phyloP scores from a whole-genome alignment of 1,140 invertebrate genomes.

The Venturia canescens region DNA sequence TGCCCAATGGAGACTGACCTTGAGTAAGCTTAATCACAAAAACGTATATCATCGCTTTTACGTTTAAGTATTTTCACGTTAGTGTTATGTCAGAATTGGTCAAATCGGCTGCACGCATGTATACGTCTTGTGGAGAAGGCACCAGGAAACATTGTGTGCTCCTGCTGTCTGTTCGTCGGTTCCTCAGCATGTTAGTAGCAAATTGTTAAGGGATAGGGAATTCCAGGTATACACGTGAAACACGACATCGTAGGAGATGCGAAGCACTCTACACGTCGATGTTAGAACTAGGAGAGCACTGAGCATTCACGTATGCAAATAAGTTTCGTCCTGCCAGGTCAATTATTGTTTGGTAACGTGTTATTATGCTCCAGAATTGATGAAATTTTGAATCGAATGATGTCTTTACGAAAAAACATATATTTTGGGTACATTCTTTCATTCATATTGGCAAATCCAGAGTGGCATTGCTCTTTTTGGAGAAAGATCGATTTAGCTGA shows the following conservation, averaged over 20 bases:
- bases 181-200: constrained; percentile 67
- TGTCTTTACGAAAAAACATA: neutral
- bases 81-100: neutral
- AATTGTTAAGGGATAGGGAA: constrained; percentile 72
- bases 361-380: neutral
- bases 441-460: neutral
- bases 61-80: no score
- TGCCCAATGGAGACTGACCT: neutral
- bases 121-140: neutral
- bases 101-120: neutral
- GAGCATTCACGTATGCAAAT: constrained; percentile 65
- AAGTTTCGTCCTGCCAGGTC: constrained; percentile 50
- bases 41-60: neutral
- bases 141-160: constrained; percentile 32
- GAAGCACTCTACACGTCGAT: constrained; percentile 37
- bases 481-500: constrained; percentile 17
- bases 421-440: neutral
- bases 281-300: constrained; percentile 51
- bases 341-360: constrained; percentile 16
- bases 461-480: neutral
- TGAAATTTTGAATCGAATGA: neutral
- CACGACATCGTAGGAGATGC: constrained; percentile 61
- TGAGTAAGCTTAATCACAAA: no score
- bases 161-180: constrained; percentile 9
- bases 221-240: constrained; percentile 59